phyloP scores from a whole-genome alignment of 1,140 invertebrate species.

The Nephotettix cincticeps region DNA sequence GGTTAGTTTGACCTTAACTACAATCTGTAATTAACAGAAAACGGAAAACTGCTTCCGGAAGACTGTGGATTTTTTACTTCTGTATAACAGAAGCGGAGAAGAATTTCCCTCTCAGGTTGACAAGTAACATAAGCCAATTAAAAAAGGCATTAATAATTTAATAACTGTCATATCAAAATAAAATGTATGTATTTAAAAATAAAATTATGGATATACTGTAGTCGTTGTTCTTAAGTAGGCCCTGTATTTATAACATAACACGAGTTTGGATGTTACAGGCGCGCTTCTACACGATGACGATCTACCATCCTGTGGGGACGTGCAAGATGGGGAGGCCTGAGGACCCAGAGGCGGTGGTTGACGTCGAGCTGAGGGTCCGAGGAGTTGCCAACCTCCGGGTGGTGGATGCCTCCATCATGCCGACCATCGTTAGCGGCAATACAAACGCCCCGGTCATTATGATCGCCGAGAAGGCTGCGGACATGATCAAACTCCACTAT shows the following conservation, averaged over 20 bases:
- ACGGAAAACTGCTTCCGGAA: too few relatives aligned
- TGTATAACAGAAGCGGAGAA: too few relatives aligned
- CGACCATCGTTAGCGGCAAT: slow-evolving; percentile 64
- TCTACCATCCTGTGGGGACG: slow-evolving; percentile 56
- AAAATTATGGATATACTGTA: too few relatives aligned
- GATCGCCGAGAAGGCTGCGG: slow-evolving; percentile 66
- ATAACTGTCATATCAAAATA: too few relatives aligned
- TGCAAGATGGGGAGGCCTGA: slow-evolving; percentile 64
- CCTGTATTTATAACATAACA: not conserved
- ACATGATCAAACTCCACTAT: slow-evolving; percentile 62
- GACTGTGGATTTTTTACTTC: too few relatives aligned
- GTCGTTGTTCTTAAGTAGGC: too few relatives aligned
- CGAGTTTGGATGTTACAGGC: slow-evolving; percentile 31
- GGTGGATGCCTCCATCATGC: slow-evolving; percentile 72
- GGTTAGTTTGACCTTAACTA: too few relatives aligned
- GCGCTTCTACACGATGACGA: slow-evolving; percentile 48
- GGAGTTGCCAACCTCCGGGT: slow-evolving; percentile 61
- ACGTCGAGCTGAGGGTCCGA: slow-evolving; percentile 57
- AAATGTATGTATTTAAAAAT: too few relatives aligned
- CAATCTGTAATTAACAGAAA: too few relatives aligned
- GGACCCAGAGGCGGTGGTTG: slow-evolving; percentile 60
- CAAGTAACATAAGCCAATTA: not conserved
- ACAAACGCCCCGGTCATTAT: slow-evolving; percentile 69
- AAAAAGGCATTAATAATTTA: too few relatives aligned
- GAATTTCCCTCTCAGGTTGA: too few relatives aligned